Evolutionary conservation across 2,113 vertebrate species (phyloP).

Genomic region (Notarius lentiginosus): DNA sequence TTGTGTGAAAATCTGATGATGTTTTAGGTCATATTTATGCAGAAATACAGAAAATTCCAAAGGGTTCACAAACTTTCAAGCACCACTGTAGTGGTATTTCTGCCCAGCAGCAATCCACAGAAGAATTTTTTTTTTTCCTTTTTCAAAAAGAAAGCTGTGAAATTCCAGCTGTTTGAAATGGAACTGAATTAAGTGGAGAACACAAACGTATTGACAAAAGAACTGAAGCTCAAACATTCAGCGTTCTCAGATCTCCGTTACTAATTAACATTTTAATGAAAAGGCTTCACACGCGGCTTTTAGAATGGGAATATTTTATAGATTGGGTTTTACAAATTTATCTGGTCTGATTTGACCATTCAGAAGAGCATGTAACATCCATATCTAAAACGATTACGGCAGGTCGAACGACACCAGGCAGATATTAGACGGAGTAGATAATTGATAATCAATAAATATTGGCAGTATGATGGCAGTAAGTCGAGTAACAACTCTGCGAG

Average conservation of each 20-base stretch:
- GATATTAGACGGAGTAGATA: too few relatives aligned
- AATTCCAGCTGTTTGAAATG: conserved; percentile 46
- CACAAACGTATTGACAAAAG: conserved; percentile 45
- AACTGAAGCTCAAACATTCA: conserved; percentile 23
- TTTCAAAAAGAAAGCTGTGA: conserved; percentile 16
- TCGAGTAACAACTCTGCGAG: too few relatives aligned
- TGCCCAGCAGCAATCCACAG: conserved; percentile 40
- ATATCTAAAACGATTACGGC: background rate
- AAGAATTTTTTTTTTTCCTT: conserved; percentile 9
- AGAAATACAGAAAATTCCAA: too few relatives aligned
- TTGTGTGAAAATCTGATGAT: too few relatives aligned
- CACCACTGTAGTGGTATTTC: conserved; percentile 32
- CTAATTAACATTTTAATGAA: conserved; percentile 41
- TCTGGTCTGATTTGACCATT: background rate
- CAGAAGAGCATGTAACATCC: background rate
- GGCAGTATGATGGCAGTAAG: too few relatives aligned
- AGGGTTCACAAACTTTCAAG: too few relatives aligned
- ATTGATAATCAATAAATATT: too few relatives aligned
- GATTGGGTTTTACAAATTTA: conserved; percentile 16
- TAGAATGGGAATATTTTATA: conserved; percentile 8
- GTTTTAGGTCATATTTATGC: too few relatives aligned
- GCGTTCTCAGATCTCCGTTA: conserved; percentile 31
- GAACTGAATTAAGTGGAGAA: conserved; percentile 36
- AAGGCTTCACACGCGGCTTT: conserved; percentile 22
- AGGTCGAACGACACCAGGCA: background rate